Evolutionary conservation across 2,113 vertebrate species (phyloP), one percentile per base, ranked within the genome.

Genomic region (Morone saxatilis): DNA sequence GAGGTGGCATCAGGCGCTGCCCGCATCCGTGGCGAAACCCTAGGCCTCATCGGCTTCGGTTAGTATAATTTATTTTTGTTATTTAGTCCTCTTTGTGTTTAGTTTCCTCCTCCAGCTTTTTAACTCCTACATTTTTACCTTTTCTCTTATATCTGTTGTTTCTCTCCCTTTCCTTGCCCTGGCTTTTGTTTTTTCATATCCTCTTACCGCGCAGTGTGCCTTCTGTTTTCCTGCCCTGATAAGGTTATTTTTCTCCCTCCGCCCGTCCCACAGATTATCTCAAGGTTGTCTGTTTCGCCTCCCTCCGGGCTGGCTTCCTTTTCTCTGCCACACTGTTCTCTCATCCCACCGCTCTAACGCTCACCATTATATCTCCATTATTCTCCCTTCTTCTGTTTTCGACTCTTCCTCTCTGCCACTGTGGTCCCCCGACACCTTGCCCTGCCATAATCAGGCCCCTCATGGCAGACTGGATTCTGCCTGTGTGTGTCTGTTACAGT

Each of bases 11-110:
- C 98, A 0, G 98, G 98, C 0, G 98, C 98, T 0, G 98, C 98
- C 0, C 97, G 98, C 67, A 98, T 99, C 92, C 94, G 98, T 0
- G 98, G 98, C 0, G 98, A 99, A 91, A 99, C 98, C 0, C 96
- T 99, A 17, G 98, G 98, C 69, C 97, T 99, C 94, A 98, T 99
- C 1, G 98, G 98, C 91, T 99, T 99, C 0, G 98, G 98, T 99
- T 87, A 3, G 95, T 75, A 45, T 12, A 8, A 7, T 22, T 41
- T 38, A 1, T 40, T 36, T 19, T 16, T n/a, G 6, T 36, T 31
- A 31, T 31, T 31, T 31, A 31, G 31, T 61, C 7, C 19, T 16
- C 19, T 20, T 53, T 59, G 2, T 53, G 62, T 48, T 45, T 31
- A 20, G 4, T 8, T 22, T 17, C 31, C 16, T 17, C 20, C n/a